These are phyloP conservation scores for Ptilorrhoa leucosticta DNA, from an alignment of 2,113 vertebrate genomes.

Conservation along the genomic window DNA sequence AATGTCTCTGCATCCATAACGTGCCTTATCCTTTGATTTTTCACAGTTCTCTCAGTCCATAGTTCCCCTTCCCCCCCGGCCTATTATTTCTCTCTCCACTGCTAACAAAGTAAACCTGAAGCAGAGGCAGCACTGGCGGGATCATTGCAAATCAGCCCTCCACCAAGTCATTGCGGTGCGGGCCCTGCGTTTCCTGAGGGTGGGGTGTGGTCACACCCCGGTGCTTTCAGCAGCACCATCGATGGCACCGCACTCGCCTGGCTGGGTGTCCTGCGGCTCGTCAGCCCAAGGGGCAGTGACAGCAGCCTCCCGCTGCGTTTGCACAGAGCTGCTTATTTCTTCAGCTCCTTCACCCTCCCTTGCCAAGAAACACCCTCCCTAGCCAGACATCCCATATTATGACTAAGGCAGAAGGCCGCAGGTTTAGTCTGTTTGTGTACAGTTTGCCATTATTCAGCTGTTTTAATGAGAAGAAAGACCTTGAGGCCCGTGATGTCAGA, in stretches of 20 bases:
- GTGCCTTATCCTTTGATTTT: neutral
- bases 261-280: neutral
- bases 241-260: rapidly evolving
- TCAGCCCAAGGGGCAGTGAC: neutral
- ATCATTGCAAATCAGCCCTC: neutral
- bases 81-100: neutral
- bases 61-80: neutral
- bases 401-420: constrained; percentile 87
- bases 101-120: neutral
- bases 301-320: rapidly evolving
- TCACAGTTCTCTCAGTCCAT: neutral
- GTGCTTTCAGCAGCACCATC: neutral
- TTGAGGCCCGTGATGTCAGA: constrained; percentile 76
- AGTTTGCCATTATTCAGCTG: constrained; percentile 82
- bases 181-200: neutral
- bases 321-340: neutral
- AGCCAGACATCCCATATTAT: constrained; percentile 75
- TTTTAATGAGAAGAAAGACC: constrained; percentile 80
- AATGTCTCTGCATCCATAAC: neutral
- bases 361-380: neutral
- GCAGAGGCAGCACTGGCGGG: neutral
- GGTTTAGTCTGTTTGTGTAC: constrained; percentile 76
- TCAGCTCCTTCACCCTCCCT: neutral
- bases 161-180: neutral
- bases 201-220: neutral